Conservation (phyloP, 2,113 vertebrate species). For the Micronisus gabar region DNA sequence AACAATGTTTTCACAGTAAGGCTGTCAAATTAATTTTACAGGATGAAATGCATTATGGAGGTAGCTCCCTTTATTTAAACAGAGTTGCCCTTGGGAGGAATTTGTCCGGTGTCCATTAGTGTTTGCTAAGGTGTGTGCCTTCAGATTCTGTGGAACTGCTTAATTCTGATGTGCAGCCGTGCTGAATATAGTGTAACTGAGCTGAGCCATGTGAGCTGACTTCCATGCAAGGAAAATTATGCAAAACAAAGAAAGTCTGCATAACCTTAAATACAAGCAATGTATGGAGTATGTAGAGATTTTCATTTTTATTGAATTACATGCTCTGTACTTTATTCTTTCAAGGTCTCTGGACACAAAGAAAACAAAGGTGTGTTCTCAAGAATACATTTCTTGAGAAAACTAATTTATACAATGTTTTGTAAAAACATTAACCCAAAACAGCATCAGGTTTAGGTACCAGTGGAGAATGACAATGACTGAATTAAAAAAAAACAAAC, state of each 20-base stretch:
- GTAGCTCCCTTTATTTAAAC: neutral
- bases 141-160: neutral
- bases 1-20: neutral
- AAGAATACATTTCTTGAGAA: slow-evolving; percentile 9
- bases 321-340: slow-evolving; percentile 2
- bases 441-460: neutral
- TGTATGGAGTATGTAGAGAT: neutral
- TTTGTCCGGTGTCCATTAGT: neutral
- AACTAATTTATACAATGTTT: slow-evolving; percentile 5
- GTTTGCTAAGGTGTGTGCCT: neutral
- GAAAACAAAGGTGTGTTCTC: neutral
- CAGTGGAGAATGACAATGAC: neutral
- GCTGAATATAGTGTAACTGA: neutral
- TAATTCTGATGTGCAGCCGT: neutral
- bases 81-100: neutral
- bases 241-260: neutral
- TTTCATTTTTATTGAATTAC: neutral
- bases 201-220: neutral
- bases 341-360: neutral
- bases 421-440: neutral
- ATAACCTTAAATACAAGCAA: neutral
- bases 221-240: neutral
- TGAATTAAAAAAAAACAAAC: neutral
- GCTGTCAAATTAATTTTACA: slow-evolving; percentile 2
- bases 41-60: neutral